These are phyloP conservation scores for Tetropium fuscum DNA, from an alignment of 2,888 invertebrate species.

Conservation along the genomic window DNA sequence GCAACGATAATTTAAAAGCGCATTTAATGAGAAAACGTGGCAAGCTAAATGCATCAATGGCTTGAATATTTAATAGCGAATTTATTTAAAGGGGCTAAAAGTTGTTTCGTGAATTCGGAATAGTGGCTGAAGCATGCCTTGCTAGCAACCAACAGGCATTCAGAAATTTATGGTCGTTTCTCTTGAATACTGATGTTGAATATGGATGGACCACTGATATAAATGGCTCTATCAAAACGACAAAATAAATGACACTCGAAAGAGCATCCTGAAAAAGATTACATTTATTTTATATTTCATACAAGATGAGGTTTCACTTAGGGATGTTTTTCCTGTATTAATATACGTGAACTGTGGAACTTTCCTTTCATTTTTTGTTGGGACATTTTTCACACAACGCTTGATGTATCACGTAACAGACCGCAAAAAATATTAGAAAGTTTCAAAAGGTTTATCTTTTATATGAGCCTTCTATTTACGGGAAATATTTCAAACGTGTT, in stretches of 20 bases:
- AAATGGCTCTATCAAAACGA: conserved; percentile 17
- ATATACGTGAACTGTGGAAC: conserved; percentile 9
- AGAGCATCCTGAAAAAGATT: conserved; percentile 15
- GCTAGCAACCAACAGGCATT: conserved; percentile 41
- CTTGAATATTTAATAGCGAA: conserved; percentile 35
- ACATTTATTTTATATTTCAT: conserved; percentile 18
- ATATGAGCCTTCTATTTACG: not conserved
- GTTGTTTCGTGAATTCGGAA: conserved; percentile 43
- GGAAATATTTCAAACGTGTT: not conserved
- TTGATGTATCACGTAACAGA: not conserved
- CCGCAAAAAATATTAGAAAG: not conserved
- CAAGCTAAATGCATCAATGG: conserved; percentile 31
- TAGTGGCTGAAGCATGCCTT: conserved; percentile 44
- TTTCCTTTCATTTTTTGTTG: conserved; percentile 10
- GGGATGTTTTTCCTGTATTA: conserved; percentile 14
- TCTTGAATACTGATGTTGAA: conserved; percentile 40
- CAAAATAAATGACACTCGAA: conserved; percentile 17
- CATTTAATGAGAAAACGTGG: conserved; percentile 31
- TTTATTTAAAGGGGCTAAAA: conserved; percentile 41
- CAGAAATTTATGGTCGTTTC: conserved; percentile 40
- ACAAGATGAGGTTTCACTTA: conserved; percentile 10
- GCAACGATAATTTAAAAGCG: conserved; percentile 28
- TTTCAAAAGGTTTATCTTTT: conserved; percentile 2
- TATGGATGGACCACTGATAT: conserved; percentile 15
- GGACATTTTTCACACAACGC: conserved; percentile 7